Evolutionary conservation across 37 sponge, comb jelly and placozoan genomes (phyloP).

Genomic region (Halisarca cf. caerulea): DNA sequence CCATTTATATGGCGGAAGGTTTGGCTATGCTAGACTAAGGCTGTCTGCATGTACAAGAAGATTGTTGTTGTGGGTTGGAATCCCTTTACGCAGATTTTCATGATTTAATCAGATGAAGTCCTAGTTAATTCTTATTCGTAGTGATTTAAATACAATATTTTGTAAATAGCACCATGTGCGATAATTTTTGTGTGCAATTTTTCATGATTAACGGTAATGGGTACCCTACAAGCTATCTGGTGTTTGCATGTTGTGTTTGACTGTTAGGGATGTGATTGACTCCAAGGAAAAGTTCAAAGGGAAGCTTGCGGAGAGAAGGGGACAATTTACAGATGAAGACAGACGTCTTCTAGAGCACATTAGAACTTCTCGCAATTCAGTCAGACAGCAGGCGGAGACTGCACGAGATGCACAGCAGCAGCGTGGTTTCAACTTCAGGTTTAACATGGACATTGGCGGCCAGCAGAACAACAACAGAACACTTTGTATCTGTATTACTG

Average conservation of each 20-base stretch:
- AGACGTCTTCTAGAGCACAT: not conserved
- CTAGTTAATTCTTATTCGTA: too few relatives aligned
- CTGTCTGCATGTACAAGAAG: too few relatives aligned
- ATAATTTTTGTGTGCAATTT: not conserved
- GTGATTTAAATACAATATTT: too few relatives aligned
- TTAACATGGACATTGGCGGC: constrained; percentile 6
- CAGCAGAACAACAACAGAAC: not conserved
- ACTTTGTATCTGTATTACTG: not conserved
- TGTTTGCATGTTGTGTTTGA: not conserved
- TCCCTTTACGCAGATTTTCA: too few relatives aligned
- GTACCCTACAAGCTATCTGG: too few relatives aligned
- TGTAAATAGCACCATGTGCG: not conserved
- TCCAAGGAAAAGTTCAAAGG: not conserved
- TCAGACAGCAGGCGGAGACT: not conserved
- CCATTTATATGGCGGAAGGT: too few relatives aligned
- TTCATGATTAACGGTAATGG: too few relatives aligned
- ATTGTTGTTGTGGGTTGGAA: too few relatives aligned
- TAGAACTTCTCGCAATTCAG: not conserved
- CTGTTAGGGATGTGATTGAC: constrained; percentile 49
- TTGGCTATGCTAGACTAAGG: too few relatives aligned
- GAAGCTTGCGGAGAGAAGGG: constrained; percentile 8
- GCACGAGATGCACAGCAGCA: not conserved
- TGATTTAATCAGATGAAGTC: too few relatives aligned
- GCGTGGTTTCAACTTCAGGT: not conserved
- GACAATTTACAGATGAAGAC: constrained; percentile 23